Evolutionary conservation across 2,113 vertebrate genomes (phyloP).

Genomic region (Neolamprologus devosi): DNA sequence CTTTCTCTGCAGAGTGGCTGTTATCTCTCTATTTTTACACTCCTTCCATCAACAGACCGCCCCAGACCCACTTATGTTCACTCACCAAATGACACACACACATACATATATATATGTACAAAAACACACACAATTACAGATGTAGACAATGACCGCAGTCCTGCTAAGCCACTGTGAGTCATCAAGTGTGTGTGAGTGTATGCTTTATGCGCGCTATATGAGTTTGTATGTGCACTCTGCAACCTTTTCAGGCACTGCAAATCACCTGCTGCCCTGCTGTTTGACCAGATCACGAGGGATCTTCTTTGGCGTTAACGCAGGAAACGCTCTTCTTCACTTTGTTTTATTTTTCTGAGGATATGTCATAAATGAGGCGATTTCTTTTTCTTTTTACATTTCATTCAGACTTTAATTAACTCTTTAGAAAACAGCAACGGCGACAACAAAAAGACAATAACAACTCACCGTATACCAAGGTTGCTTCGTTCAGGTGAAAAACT

Average conservation of each 20-base stretch:
- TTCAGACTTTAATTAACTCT: neutral
- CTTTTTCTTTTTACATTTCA: neutral
- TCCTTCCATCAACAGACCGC: constrained; percentile 66
- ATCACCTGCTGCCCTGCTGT: constrained; percentile 6
- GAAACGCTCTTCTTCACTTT: neutral
- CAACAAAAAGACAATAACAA: neutral
- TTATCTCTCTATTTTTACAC: constrained; percentile 73
- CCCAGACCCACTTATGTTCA: constrained; percentile 71
- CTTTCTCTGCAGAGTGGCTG: constrained; percentile 59
- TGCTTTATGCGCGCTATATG: neutral
- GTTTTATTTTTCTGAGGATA: neutral
- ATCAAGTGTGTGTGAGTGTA: neutral
- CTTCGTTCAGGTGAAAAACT: neutral
- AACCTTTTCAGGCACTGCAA: neutral
- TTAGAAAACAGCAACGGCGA: neutral
- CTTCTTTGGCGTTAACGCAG: neutral
- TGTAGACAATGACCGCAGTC: constrained; percentile 24
- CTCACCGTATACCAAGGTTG: neutral
- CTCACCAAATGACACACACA: constrained; percentile 60
- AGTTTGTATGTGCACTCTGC: neutral
- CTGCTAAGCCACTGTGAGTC: constrained; percentile 36
- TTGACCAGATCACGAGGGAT: neutral
- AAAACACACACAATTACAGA: constrained; percentile 40
- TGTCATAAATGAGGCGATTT: neutral
- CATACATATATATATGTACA: neutral